These are phyloP conservation scores for Egretta garzetta DNA, from an alignment of 2,113 vertebrate species.

Conservation along the genomic window DNA sequence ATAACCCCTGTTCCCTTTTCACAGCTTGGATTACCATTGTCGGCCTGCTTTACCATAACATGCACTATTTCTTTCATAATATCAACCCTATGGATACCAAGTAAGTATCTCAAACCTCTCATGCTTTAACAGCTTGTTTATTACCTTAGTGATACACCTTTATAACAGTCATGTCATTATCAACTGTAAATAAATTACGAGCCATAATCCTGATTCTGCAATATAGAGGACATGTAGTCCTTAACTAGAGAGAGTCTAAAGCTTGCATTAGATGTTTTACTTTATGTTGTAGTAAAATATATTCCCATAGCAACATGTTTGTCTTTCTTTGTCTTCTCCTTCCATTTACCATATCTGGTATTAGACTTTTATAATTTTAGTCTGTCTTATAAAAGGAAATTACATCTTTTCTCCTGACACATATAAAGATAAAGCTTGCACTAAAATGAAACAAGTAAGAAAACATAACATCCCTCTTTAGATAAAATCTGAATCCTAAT, in stretches of 20 bases:
- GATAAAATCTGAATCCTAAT: slow-evolving; percentile 13
- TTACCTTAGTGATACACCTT: neutral
- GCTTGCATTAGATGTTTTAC: neutral
- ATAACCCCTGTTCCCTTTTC: neutral
- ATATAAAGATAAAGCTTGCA: slow-evolving; percentile 4
- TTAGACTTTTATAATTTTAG: slow-evolving; percentile 11
- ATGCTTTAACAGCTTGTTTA: neutral
- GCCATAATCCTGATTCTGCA: neutral
- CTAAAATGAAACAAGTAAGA: neutral
- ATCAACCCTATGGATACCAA: slow-evolving; percentile 85
- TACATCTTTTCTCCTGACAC: neutral
- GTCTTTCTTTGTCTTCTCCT: neutral
- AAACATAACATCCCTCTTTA: neutral
- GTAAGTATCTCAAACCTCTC: slow-evolving; percentile 73
- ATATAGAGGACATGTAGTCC: neutral
- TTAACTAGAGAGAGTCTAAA: neutral
- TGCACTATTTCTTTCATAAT: slow-evolving; percentile 85
- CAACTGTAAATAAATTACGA: neutral
- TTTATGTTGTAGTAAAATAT: neutral
- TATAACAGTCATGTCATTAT: neutral
- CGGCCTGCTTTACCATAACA: slow-evolving; percentile 89
- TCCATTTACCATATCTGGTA: neutral
- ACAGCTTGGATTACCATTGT: slow-evolving; percentile 90
- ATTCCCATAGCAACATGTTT: neutral
- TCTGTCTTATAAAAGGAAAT: slow-evolving; percentile 33